phyloP scores from a whole-genome alignment of 2,113 vertebrate genomes.

The Crotalus helleri region DNA sequence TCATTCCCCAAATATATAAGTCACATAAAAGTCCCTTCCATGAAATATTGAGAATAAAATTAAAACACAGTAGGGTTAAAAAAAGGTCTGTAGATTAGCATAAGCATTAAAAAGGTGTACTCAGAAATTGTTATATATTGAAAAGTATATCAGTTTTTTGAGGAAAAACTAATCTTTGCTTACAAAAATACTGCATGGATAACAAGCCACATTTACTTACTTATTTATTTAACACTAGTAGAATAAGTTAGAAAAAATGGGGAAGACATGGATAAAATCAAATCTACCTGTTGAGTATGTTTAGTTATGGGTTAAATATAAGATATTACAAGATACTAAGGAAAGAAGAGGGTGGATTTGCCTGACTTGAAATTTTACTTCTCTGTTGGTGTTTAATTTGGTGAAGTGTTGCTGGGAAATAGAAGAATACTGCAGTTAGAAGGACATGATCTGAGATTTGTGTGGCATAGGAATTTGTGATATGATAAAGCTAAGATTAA shows the following conservation, averaged over 20 bases:
- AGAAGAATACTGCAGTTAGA: background rate
- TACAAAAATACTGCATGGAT: background rate
- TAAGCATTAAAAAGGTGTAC: background rate
- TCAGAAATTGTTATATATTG: background rate
- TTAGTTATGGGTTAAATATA: background rate
- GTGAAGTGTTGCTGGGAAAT: background rate
- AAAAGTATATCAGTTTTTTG: background rate
- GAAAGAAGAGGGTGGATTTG: background rate
- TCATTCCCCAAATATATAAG: background rate
- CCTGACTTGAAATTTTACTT: background rate
- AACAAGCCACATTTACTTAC: background rate
- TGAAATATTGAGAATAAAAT: background rate
- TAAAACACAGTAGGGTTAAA: background rate
- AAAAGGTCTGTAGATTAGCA: background rate
- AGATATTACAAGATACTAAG: background rate
- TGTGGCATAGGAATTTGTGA: background rate
- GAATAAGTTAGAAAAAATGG: background rate
- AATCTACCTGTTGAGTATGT: background rate
- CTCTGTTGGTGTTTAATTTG: background rate
- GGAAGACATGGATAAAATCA: background rate
- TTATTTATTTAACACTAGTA: background rate
- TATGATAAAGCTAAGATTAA: background rate
- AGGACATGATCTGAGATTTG: background rate
- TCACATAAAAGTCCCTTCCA: background rate
- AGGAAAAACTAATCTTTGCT: background rate